Percentiles rank a stretch among this genome's conserved stretches.
Conservation (phyloP, 92 coral and sea anemone species). For the Virgularia gustaviana region DNA sequence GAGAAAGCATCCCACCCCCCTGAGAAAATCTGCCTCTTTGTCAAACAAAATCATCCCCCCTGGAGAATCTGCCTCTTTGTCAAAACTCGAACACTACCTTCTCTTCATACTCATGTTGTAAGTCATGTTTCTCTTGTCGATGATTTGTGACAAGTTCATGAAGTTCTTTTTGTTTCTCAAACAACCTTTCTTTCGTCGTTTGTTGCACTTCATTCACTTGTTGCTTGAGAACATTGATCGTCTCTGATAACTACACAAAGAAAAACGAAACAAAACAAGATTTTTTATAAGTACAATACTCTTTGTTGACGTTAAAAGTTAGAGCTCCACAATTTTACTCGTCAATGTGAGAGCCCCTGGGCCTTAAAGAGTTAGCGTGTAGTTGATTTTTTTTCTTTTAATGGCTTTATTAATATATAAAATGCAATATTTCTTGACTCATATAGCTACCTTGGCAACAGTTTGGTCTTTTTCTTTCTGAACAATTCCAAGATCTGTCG, state of each 20-base stretch:
- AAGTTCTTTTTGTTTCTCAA: conserved; percentile 78
- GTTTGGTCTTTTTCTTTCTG: conserved; percentile 76
- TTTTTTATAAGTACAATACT: not conserved
- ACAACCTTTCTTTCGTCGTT: conserved; percentile 71
- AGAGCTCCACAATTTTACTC: too few species aligned
- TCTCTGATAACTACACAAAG: conserved; percentile 60
- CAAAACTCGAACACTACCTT: conserved; percentile 71
- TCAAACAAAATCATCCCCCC: too few species aligned
- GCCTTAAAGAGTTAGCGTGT: too few species aligned
- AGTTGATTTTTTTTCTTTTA: too few species aligned
- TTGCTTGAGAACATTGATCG: conserved; percentile 67
- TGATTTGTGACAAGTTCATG: conserved; percentile 25
- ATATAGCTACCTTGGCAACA: conserved; percentile 66
- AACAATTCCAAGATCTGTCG: conserved; percentile 61
- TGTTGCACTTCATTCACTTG: conserved; percentile 74
- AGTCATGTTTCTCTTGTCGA: conserved; percentile 23
- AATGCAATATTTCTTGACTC: too few species aligned
- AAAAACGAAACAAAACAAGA: conserved; percentile 3
- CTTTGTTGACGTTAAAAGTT: not conserved
- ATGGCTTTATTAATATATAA: not conserved
- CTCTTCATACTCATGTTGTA: conserved; percentile 74
- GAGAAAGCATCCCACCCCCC: too few species aligned
- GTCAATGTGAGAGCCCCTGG: too few species aligned
- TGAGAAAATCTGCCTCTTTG: too few species aligned
- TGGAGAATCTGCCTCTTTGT: too few species aligned